A percentile compares a stretch with the other conserved stretches of the same genome.
Conservation (phyloP, 64 coral and sea anemone species). For the Montipora sp. region DNA sequence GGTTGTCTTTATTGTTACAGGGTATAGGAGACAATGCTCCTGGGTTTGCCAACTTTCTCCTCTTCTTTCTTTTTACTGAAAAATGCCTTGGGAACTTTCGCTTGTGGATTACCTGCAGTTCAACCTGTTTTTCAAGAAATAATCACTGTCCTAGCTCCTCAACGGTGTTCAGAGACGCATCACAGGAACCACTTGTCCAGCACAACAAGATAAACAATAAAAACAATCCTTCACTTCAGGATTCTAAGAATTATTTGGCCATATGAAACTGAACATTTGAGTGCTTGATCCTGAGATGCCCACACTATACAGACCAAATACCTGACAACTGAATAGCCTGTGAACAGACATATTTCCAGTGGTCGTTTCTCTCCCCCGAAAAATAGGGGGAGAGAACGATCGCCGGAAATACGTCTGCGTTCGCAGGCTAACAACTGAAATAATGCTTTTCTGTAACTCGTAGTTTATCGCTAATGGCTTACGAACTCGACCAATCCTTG, state of each 20-base stretch:
- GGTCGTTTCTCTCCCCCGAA: no score
- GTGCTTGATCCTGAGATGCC: background rate
- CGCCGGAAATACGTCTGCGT: no score
- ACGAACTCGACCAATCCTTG: no score
- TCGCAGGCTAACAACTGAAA: no score
- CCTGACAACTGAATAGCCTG: no score
- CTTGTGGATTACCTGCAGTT: background rate
- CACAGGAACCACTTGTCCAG: background rate
- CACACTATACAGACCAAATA: background rate
- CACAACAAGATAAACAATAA: background rate
- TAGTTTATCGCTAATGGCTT: no score
- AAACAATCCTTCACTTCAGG: background rate
- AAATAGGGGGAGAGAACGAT: no score
- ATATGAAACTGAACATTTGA: background rate
- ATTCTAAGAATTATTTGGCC: constrained; percentile 1
- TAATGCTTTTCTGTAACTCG: no score
- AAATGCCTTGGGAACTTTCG: constrained; percentile 33
- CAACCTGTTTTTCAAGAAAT: background rate
- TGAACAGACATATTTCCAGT: no score
- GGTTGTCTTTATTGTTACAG: background rate
- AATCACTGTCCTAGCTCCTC: background rate
- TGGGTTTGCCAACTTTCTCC: constrained; percentile 69
- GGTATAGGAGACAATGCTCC: constrained; percentile 69
- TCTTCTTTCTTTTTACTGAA: constrained; percentile 69
- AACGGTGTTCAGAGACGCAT: background rate